phyloP scores from a whole-genome alignment of 2,113 vertebrate genomes.

The Sakesphorus luctuosus region DNA sequence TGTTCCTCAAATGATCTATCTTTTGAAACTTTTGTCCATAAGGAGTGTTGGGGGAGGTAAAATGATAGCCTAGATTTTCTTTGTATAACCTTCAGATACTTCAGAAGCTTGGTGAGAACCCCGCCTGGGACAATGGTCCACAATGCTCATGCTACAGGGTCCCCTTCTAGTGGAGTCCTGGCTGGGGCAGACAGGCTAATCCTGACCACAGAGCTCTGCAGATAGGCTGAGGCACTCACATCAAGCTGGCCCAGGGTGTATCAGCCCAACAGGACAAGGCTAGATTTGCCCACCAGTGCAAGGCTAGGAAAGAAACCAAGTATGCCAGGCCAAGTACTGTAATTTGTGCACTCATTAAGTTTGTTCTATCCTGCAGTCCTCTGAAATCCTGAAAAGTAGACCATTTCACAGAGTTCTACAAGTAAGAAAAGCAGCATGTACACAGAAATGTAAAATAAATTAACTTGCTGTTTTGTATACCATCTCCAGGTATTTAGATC shows the following conservation, averaged over 20 bases:
- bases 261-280: neutral
- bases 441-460: neutral
- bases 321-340: neutral
- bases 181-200: neutral
- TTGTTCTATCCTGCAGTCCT: neutral
- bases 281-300: neutral
- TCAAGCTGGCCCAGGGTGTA: rapidly evolving
- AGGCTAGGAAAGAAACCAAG: neutral
- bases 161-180: neutral
- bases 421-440: neutral
- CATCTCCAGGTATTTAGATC: neutral
- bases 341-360: neutral
- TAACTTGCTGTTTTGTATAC: neutral
- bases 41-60: rapidly evolving
- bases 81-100: neutral
- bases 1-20: neutral
- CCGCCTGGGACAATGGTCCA: rapidly evolving
- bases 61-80: neutral
- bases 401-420: neutral
- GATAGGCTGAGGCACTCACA: neutral
- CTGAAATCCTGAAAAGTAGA: neutral
- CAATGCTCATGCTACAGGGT: rapidly evolving
- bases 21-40: neutral
- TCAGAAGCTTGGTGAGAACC: neutral
- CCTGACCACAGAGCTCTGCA: neutral